Conservation (phyloP, 2,113 vertebrate species). For the Paramisgurnus dabryanus region DNA sequence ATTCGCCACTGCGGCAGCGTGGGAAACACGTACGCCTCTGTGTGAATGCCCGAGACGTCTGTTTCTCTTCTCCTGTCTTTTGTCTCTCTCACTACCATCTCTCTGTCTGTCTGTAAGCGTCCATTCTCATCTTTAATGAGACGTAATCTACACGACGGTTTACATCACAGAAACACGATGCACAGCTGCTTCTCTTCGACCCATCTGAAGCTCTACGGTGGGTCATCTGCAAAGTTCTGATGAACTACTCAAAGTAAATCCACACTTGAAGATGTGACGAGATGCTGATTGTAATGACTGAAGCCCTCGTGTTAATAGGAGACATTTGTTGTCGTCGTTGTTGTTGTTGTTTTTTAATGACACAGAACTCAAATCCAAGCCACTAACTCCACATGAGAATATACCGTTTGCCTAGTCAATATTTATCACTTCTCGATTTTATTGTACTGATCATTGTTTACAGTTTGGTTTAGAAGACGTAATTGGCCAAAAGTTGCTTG, state of each 20-base stretch:
- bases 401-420: constrained; percentile 8
- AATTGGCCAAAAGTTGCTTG: constrained; percentile 21
- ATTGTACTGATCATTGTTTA: constrained; percentile 44
- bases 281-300: constrained; percentile 30
- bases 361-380: constrained; percentile 72
- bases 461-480: constrained; percentile 6
- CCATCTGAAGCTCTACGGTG: neutral
- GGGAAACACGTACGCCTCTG: constrained; percentile 78
- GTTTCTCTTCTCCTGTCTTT: constrained; percentile 16
- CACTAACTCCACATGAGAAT: constrained; percentile 63
- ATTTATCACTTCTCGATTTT: constrained; percentile 28
- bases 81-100: neutral
- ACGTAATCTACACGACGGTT: neutral
- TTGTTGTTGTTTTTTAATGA: constrained; percentile 56
- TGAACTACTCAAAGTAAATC: neutral
- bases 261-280: constrained; percentile 7
- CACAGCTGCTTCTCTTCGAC: neutral
- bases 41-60: constrained; percentile 59
- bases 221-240: neutral
- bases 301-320: neutral
- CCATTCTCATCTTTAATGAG: neutral
- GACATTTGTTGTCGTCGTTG: neutral
- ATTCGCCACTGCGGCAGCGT: constrained; percentile 79
- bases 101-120: neutral
- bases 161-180: neutral